Evolutionary conservation across 1,140 invertebrate genomes (phyloP).

Genomic region (Globodera ellingtonae): DNA sequence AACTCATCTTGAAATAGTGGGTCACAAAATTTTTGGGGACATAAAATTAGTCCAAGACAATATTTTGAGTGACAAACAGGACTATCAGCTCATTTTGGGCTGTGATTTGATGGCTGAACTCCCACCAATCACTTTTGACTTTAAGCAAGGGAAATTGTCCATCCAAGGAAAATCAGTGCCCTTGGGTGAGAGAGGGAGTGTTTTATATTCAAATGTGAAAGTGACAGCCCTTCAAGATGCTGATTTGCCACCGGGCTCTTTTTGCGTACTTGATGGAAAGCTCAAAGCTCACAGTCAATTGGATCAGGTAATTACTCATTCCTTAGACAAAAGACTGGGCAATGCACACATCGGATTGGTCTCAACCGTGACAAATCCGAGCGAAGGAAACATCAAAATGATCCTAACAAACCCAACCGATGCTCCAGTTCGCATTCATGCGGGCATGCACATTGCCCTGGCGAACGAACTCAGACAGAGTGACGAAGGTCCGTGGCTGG

Average conservation of each 20-base stretch:
- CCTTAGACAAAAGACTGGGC: neutral
- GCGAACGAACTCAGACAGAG: too few relatives aligned
- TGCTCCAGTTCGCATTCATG: too few relatives aligned
- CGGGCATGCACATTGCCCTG: too few relatives aligned
- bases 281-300: neutral
- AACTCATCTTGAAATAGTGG: too few relatives aligned
- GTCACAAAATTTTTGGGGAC: too few relatives aligned
- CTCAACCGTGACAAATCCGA: neutral
- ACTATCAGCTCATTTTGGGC: slow-evolving; percentile 10
- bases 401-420: neutral
- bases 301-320: neutral
- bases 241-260: neutral
- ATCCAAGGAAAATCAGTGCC: neutral
- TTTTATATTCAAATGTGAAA: neutral
- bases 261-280: neutral
- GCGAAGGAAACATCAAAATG: neutral
- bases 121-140: slow-evolving; percentile 2
- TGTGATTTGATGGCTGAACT: neutral
- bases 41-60: too few relatives aligned
- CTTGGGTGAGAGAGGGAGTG: neutral
- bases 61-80: too few relatives aligned
- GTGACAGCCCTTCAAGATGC: neutral
- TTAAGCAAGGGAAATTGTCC: too few relatives aligned
- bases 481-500: too few relatives aligned
- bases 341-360: neutral